Percentiles rank a stretch among this genome's conserved stretches.
phyloP scores from a whole-genome alignment of 2,888 invertebrate genomes.

The Agonum fuliginosum region DNA sequence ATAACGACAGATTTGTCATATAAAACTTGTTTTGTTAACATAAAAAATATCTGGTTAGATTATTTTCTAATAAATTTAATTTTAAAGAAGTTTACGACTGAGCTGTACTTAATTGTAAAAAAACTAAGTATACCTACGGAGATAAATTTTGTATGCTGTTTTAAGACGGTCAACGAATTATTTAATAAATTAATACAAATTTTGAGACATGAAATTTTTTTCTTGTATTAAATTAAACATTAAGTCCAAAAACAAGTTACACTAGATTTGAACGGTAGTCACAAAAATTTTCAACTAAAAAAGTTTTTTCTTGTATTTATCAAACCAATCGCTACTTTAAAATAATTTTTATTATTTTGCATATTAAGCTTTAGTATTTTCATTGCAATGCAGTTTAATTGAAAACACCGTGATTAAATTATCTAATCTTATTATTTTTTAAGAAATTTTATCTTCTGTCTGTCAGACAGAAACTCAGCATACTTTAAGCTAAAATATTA shows the following conservation, averaged over 20 bases:
- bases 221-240: neutral
- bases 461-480: conserved; percentile 33
- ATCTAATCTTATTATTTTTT: conserved; percentile 33
- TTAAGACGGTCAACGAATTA: no score
- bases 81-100: no score
- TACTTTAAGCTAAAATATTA: conserved; percentile 2
- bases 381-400: conserved; percentile 26
- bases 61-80: neutral
- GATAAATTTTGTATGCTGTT: no score
- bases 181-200: no score
- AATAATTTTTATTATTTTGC: neutral
- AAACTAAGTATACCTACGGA: no score
- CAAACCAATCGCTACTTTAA: neutral
- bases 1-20: conserved; percentile 2
- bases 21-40: conserved; percentile 8
- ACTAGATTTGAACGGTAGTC: neutral
- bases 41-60: neutral
- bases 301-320: neutral
- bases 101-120: no score
- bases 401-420: conserved; percentile 10
- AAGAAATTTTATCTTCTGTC: conserved; percentile 29
- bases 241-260: neutral
- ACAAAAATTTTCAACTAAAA: neutral
- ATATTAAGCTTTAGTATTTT: neutral
- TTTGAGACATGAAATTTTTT: neutral